Evolutionary conservation across 1,140 invertebrate genomes (phyloP).

Genomic region (Neelides sp.): DNA sequence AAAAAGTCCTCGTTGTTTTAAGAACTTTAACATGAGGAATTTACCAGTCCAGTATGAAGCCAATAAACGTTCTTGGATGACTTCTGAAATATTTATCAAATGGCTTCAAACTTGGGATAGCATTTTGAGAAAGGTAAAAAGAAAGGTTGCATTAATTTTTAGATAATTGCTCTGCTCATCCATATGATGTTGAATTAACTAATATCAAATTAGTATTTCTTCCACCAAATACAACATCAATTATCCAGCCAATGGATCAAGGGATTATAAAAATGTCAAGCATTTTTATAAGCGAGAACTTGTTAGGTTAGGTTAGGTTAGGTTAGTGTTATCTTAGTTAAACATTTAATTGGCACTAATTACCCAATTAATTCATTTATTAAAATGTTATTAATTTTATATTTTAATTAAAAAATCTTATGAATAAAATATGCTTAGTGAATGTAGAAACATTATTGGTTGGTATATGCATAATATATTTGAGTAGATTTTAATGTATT

Average conservation of each 20-base stretch:
- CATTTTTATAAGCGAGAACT: slow-evolving; percentile 10
- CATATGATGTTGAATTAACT: slow-evolving; percentile 25
- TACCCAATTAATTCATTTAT: no score
- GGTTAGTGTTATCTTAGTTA: no score
- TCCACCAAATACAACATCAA: slow-evolving; percentile 38
- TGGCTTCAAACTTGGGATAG: slow-evolving; percentile 22
- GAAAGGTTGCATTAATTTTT: slow-evolving; percentile 39
- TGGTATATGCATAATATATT: no score
- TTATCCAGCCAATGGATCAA: slow-evolving; percentile 40
- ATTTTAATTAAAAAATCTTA: no score
- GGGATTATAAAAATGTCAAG: slow-evolving; percentile 37
- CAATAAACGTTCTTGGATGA: slow-evolving; percentile 42
- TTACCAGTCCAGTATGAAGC: slow-evolving; percentile 35
- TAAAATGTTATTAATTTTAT: no score
- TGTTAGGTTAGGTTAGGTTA: no score
- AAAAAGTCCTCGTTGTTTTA: slow-evolving; percentile 39
- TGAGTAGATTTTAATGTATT: no score
- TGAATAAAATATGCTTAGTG: no score
- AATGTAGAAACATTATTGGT: no score
- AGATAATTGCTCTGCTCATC: slow-evolving; percentile 40
- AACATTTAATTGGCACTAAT: no score
- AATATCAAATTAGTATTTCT: slow-evolving; percentile 37
- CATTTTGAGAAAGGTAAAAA: slow-evolving; percentile 28
- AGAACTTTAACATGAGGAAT: slow-evolving; percentile 33
- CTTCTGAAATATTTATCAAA: slow-evolving; percentile 14